Evolutionary conservation across 2,797 vertebrate species (phyloP).

Genomic region (Sebastes hubbsi): DNA sequence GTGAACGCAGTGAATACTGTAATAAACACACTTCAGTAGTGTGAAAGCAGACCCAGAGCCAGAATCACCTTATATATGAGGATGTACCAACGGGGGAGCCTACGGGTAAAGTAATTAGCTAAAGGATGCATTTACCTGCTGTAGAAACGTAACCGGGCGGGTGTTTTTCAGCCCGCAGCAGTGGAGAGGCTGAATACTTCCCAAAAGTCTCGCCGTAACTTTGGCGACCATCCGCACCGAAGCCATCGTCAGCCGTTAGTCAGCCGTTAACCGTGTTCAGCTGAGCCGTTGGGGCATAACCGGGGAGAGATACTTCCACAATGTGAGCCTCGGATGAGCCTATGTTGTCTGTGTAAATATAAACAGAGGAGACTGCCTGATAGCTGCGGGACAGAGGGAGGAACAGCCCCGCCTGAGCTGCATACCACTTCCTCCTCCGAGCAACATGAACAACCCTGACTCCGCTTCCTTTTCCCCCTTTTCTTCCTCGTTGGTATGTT

Average conservation of each 20-base stretch:
- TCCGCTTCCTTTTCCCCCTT: not conserved
- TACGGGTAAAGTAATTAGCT: too few species aligned
- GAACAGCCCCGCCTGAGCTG: conserved; percentile 27
- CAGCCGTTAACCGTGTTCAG: not conserved
- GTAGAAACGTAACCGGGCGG: conserved; percentile 34
- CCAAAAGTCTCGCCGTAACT: conserved; percentile 71
- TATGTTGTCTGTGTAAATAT: not conserved
- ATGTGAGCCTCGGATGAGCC: too few species aligned
- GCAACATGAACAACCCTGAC: not conserved
- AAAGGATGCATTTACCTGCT: conserved; percentile 35
- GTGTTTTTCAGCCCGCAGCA: not conserved
- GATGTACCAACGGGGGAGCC: too few species aligned
- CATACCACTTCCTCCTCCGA: conserved; percentile 53
- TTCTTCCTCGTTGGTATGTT: not conserved
- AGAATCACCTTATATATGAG: too few species aligned
- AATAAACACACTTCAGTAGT: too few species aligned
- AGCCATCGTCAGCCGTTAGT: conserved; percentile 52
- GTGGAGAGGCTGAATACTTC: conserved; percentile 53
- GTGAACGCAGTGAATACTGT: too few species aligned
- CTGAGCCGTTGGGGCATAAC: conserved; percentile 39
- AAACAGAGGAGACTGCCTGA: not conserved
- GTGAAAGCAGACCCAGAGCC: rapidly evolving
- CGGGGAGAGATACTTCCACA: not conserved
- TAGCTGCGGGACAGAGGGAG: conserved; percentile 44
- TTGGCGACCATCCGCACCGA: conserved; percentile 63